A percentile compares a stretch with the other conserved stretches of the same genome.
phyloP scores from a whole-genome alignment of 2,888 invertebrate genomes.

The Phyto melanocephala region DNA sequence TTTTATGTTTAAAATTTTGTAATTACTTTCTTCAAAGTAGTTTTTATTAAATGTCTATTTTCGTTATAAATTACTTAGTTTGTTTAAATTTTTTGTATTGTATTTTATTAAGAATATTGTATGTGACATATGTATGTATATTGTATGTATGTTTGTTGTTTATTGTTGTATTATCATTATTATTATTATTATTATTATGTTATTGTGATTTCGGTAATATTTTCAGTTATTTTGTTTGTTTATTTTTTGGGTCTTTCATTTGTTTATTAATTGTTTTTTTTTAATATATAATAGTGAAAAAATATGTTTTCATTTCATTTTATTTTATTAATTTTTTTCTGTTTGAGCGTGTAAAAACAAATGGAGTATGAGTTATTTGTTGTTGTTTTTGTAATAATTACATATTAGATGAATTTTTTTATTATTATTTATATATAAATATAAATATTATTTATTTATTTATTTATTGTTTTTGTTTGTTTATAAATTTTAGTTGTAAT shows the following conservation, averaged over 20 bases:
- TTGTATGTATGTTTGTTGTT: too few relatives aligned
- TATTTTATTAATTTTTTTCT: slow-evolving; percentile 49
- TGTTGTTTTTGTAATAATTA: slow-evolving; percentile 18
- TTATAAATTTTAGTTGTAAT: slow-evolving; percentile 43
- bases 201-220: slow-evolving; percentile 48
- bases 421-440: slow-evolving; percentile 48
- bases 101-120: slow-evolving; percentile 66
- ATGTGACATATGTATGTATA: slow-evolving; percentile 68
- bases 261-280: slow-evolving; percentile 43
- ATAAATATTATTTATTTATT: slow-evolving; percentile 37
- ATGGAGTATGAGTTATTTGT: slow-evolving; percentile 47
- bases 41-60: neutral
- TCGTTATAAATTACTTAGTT: neutral
- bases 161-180: slow-evolving; percentile 30
- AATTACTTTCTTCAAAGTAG: neutral
- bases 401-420: slow-evolving; percentile 32
- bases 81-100: slow-evolving; percentile 7
- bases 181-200: slow-evolving; percentile 44
- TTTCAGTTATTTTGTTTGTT: slow-evolving; percentile 46
- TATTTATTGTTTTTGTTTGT: slow-evolving; percentile 32
- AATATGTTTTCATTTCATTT: slow-evolving; percentile 64
- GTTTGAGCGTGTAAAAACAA: slow-evolving; percentile 60
- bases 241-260: neutral
- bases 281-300: slow-evolving; percentile 67
- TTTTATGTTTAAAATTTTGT: too few relatives aligned